phyloP scores from a whole-genome alignment of 2,797 vertebrate species.

The Girardinus metallicus region DNA sequence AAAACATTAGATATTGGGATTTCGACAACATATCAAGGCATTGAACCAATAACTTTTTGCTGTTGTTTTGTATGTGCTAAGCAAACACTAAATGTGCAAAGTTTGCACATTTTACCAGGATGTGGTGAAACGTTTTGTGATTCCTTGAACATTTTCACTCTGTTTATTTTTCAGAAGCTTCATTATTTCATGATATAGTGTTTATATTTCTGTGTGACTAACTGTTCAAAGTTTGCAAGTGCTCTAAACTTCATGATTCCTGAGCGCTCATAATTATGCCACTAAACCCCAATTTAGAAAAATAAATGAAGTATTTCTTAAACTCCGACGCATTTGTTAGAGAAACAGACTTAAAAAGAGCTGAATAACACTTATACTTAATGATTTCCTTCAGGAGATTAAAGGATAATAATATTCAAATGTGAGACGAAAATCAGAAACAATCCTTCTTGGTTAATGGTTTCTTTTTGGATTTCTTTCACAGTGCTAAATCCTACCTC shows the following conservation, averaged over 20 bases:
- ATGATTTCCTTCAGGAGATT: background rate
- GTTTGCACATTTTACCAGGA: background rate
- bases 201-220: background rate
- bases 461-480: background rate
- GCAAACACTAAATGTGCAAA: background rate
- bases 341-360: background rate
- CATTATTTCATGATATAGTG: background rate
- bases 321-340: background rate
- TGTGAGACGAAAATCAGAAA: background rate
- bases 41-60: background rate
- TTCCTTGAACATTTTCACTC: background rate
- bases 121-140: background rate
- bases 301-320: background rate
- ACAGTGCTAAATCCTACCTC: background rate
- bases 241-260: background rate
- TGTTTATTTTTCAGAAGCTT: background rate
- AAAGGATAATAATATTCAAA: background rate
- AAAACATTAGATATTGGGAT: background rate
- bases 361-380: background rate
- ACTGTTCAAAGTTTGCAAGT: background rate
- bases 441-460: background rate
- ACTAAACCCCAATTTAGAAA: background rate
- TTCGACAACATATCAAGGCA: background rate
- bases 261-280: background rate
- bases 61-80: background rate